Evolutionary conservation across 2,888 invertebrate genomes (phyloP).

Genomic region (Drosophila koepferae): DNA sequence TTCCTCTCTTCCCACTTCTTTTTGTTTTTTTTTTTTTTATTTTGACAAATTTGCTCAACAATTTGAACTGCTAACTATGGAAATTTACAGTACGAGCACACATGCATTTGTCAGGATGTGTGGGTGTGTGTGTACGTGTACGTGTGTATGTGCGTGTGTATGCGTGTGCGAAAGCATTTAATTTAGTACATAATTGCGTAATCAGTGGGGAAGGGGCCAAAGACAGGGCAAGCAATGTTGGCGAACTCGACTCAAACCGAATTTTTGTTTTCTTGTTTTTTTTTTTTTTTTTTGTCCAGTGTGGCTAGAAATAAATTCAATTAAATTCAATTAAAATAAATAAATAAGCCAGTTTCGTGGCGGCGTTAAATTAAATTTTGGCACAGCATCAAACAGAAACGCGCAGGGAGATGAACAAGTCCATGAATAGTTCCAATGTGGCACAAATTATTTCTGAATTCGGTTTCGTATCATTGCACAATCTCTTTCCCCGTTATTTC

Average conservation of each 20-base stretch:
- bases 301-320: slow-evolving; percentile 50
- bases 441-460: slow-evolving; percentile 25
- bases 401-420: slow-evolving; percentile 6
- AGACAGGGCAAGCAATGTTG: slow-evolving; percentile 1
- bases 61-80: slow-evolving; percentile 41
- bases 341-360: slow-evolving; percentile 50
- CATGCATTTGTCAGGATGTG: not conserved
- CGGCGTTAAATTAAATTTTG: slow-evolving; percentile 47
- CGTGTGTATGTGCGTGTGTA: slow-evolving; percentile 7
- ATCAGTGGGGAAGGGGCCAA: slow-evolving; percentile 56
- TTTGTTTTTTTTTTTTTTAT: slow-evolving; percentile 9
- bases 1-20: not conserved
- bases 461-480: slow-evolving; percentile 4
- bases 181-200: slow-evolving; percentile 74
- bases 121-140: not conserved
- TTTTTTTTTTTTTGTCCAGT: slow-evolving; percentile 3
- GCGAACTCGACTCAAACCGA: slow-evolving; percentile 9
- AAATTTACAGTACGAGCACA: slow-evolving; percentile 31
- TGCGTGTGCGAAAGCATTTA: slow-evolving; percentile 52
- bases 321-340: slow-evolving; percentile 58
- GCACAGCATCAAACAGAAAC: slow-evolving; percentile 12
- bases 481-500: not conserved
- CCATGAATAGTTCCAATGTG: slow-evolving; percentile 24
- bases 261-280: slow-evolving; percentile 4
- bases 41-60: slow-evolving; percentile 51